A percentile compares a stretch with the other conserved stretches of the same genome.
These are phyloP conservation scores for Helicolenus hilgendorfi DNA, from an alignment of 2,797 vertebrate genomes.

Conservation along the genomic window DNA sequence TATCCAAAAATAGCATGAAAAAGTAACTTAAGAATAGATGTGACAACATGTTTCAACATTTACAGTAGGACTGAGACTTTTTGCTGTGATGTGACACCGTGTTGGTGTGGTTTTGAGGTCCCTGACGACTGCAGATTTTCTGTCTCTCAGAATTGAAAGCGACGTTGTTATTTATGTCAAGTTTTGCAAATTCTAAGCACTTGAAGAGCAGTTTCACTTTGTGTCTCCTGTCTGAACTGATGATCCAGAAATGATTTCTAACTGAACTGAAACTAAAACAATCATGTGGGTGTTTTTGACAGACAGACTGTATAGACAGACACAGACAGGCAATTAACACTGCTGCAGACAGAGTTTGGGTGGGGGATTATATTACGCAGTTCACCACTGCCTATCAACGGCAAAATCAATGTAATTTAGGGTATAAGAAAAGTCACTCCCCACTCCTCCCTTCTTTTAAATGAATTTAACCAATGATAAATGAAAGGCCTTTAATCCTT, in stretches of 20 bases:
- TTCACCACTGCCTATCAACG: not conserved
- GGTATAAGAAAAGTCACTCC: not conserved
- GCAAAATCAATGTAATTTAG: not conserved
- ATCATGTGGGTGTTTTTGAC: not conserved
- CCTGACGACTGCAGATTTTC: not conserved
- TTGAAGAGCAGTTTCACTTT: not conserved
- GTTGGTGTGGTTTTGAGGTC: not conserved
- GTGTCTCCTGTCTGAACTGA: not conserved
- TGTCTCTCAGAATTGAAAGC: not conserved
- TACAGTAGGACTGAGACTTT: not conserved
- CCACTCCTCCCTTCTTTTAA: not conserved
- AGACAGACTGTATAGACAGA: not conserved
- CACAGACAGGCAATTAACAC: not conserved
- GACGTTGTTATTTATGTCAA: not conserved
- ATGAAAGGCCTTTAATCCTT: not conserved
- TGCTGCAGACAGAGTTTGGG: not conserved
- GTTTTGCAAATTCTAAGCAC: not conserved
- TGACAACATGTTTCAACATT: not conserved
- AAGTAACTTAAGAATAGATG: not conserved
- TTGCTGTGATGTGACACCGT: fast-evolving
- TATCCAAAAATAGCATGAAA: not conserved
- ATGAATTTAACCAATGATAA: not conserved
- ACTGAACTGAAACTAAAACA: not conserved
- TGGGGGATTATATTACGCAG: not conserved
- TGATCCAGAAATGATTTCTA: not conserved